These are phyloP conservation scores for Cerastis leucographa DNA, from an alignment of 2,888 invertebrate species.

Conservation along the genomic window DNA sequence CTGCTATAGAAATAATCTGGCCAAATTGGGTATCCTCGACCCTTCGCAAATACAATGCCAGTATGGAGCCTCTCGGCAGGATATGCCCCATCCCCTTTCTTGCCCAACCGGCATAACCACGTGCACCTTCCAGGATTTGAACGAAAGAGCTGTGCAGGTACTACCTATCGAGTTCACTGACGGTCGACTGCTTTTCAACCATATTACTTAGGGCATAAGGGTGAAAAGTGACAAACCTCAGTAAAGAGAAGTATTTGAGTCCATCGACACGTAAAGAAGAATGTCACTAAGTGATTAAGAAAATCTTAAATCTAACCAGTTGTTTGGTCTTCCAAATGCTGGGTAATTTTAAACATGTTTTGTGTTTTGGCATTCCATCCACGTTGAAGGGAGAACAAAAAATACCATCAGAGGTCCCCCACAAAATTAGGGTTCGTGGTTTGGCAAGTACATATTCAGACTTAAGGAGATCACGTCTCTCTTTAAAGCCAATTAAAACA, in stretches of 20 bases:
- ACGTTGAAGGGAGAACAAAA: background rate
- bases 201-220: no score
- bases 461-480: background rate
- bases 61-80: background rate
- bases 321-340: background rate
- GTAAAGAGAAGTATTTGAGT: background rate
- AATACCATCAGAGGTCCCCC: background rate
- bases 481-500: background rate
- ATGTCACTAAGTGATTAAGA: background rate
- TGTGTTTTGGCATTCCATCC: background rate
- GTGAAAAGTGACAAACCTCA: no score
- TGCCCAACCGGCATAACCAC: background rate
- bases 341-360: background rate
- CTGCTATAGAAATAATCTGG: background rate
- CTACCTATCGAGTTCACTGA: no score
- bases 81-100: background rate
- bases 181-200: no score
- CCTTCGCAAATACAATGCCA: background rate
- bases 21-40: background rate
- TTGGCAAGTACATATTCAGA: background rate
- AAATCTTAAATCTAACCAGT: background rate
- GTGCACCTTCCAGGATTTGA: background rate
- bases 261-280: background rate
- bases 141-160: background rate
- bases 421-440: background rate